A percentile compares a stretch with the other conserved stretches of the same genome.
phyloP scores from a whole-genome alignment of 2,113 vertebrate species.

The Xiphophorus maculatus region DNA sequence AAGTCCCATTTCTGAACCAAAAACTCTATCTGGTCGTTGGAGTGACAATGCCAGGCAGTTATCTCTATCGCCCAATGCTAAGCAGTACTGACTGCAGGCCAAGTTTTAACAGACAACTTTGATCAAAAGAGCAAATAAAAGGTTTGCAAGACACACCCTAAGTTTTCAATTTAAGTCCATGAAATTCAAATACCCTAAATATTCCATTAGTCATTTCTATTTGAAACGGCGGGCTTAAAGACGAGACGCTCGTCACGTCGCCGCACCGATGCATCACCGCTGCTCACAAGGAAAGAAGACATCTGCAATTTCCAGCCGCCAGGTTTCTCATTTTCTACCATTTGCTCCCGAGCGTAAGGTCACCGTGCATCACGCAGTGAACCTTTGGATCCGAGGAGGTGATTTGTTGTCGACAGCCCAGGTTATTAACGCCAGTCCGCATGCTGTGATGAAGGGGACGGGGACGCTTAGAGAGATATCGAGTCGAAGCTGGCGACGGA shows the following conservation, averaged over 20 bases:
- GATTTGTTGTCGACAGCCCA: slow-evolving; percentile 57
- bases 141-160: background rate
- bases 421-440: slow-evolving; percentile 54
- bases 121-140: background rate
- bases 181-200: no score
- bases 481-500: background rate
- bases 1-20: no score
- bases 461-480: background rate
- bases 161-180: background rate
- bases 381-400: slow-evolving; percentile 44
- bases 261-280: background rate
- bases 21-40: no score
- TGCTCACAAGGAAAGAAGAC: slow-evolving; percentile 16
- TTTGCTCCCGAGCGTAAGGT: slow-evolving; percentile 52
- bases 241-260: background rate
- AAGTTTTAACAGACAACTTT: background rate
- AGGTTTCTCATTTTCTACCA: slow-evolving; percentile 55
- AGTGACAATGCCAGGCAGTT: background rate
- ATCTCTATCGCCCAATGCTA: background rate
- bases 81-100: no score
- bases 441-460: slow-evolving; percentile 25
- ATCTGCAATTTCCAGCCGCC: slow-evolving; percentile 35
- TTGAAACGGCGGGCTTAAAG: background rate
- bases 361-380: slow-evolving; percentile 27
- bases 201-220: background rate